These are phyloP conservation scores for Hoplostethus mediterraneus DNA, from an alignment of 2,797 vertebrate genomes.

Conservation along the genomic window DNA sequence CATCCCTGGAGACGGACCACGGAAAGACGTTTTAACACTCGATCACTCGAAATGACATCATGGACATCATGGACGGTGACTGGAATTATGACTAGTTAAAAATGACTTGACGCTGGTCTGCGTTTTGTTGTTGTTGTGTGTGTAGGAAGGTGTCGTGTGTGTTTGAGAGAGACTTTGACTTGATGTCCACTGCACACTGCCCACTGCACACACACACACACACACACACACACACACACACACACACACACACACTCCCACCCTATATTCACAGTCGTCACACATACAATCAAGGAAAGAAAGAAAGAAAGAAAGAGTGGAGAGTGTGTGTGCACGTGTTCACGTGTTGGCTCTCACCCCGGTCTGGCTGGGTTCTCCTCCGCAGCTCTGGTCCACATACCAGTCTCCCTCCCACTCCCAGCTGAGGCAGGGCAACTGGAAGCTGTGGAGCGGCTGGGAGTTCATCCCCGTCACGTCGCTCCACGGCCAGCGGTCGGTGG, in stretches of 20 bases:
- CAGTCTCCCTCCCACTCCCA: conserved; percentile 99
- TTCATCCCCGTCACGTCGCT: conserved; percentile 93
- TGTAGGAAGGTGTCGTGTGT: no score
- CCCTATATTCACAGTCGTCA: no score
- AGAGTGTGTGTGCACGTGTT: neutral
- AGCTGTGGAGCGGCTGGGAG: conserved; percentile 91
- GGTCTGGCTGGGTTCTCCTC: conserved; percentile 94
- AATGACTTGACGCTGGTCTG: no score
- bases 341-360: conserved; percentile 86
- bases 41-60: neutral
- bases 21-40: no score
- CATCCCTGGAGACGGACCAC: conserved; percentile 87
- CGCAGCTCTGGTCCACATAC: conserved; percentile 97
- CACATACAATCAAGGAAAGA: neutral
- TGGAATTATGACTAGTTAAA: no score
- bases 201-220: no score
- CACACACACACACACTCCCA: no score
- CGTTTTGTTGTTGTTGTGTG: no score
- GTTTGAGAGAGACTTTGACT: no score
- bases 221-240: no score
- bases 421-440: conserved; percentile 90
- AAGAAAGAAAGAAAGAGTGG: neutral
- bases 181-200: no score
- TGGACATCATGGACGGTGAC: no score
- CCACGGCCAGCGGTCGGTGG: conserved; percentile 99